Base-by-base conservation (phyloP, 1,140 invertebrate genomes). In the Papilio polytes region DNA sequence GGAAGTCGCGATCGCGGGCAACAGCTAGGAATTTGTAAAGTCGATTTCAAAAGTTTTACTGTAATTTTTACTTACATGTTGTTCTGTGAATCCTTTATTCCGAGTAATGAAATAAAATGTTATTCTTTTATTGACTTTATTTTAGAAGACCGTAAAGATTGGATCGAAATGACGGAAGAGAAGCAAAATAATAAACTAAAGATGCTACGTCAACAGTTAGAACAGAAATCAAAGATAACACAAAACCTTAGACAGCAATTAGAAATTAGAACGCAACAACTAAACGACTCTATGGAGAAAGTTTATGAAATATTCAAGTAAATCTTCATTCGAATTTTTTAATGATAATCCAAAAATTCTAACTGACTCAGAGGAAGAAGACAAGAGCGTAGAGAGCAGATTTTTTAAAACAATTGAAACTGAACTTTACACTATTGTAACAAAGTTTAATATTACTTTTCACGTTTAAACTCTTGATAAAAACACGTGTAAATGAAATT, bases 11-110 rank as follows among this genome's bases (percentile, higher is more conserved):
- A 36, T 26, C 26, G 31, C 31, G 31, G 4, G 31, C 31, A 36
- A 36, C 31, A 31, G 31, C 31, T 31, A 31, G 31, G 1, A 31
- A 31, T 31, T 31, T 31, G 3, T 31, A 31, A 31, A 36, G 31
- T 36, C 31, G 4, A 2, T 95, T 95, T 80, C 95, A 97, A 96
- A 96, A 96, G 31, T 36, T 36, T 36, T 36, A 36, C 31, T 3
- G 31, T 36, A 36, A 36, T 94, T 92, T 41, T 41, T 41, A 8
- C 36, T 41, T 41, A 3, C 4, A 6, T 36, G 36, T 36, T 0
- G 36, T 41, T 41, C 36, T 36, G 36, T 41, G 36, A 41, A 41
- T 41, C 36, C 36, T 41, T 41, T 41, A 41, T 41, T 41, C 36
- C 7, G 36, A 41, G 7, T 41, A 41, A 8, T 6, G 36, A 41